Conservation (phyloP, 1,140 invertebrate genomes). For the Agrypnia vestita region DNA sequence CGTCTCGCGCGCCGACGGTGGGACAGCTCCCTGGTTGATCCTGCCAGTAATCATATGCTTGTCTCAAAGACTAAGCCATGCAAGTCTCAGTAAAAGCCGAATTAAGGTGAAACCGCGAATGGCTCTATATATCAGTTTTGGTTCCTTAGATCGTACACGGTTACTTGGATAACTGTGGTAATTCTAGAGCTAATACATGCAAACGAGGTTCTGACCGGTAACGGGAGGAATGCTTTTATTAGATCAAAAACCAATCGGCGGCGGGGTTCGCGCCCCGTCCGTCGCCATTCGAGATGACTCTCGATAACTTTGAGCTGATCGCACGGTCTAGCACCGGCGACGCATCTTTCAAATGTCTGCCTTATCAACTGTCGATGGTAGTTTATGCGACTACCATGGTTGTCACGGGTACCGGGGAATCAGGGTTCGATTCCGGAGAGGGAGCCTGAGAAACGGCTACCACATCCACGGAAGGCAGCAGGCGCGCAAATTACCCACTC, state of each 20-base stretch:
- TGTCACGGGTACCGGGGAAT: constrained; percentile 85
- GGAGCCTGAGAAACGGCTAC: constrained; percentile 93
- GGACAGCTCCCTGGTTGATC: constrained; percentile 75
- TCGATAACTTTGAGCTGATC: constrained; percentile 86
- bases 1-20: neutral
- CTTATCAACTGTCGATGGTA: constrained; percentile 91
- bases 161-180: constrained; percentile 93
- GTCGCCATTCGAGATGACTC: constrained; percentile 79
- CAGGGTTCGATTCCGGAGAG: constrained; percentile 82
- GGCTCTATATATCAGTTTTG: constrained; percentile 87
- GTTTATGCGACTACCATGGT: constrained; percentile 85
- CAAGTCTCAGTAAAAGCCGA: constrained; percentile 83
- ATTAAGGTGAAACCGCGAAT: constrained; percentile 85
- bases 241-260: constrained; percentile 72
- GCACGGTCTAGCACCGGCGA: constrained; percentile 83
- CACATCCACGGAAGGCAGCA: constrained; percentile 95
- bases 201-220: constrained; percentile 78
- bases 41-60: constrained; percentile 85
- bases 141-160: constrained; percentile 80
- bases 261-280: constrained; percentile 64
- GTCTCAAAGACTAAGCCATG: constrained; percentile 87
- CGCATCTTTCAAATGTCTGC: constrained; percentile 90
- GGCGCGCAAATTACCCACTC: constrained; percentile 89
- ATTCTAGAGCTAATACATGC: constrained; percentile 91
- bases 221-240: constrained; percentile 82